Percentiles rank a stretch among this genome's conserved stretches.
These are phyloP conservation scores for Trachelus stipa DNA, from an alignment of 2,888 invertebrate genomes.

Conservation along the genomic window DNA sequence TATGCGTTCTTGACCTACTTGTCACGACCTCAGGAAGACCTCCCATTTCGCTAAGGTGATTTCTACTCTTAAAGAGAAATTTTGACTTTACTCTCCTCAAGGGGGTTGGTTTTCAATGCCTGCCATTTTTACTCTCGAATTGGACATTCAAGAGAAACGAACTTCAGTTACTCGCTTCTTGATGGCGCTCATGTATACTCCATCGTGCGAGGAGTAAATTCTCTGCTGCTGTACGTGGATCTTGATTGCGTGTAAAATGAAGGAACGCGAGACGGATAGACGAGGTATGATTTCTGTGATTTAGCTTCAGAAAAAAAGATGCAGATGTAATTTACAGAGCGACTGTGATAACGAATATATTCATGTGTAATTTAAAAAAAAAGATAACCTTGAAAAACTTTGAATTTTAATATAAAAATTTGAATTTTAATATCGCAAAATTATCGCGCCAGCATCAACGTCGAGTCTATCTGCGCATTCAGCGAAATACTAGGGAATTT, in stretches of 20 bases:
- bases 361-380: background rate
- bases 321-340: background rate
- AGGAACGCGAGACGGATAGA: no score
- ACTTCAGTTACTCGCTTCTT: no score
- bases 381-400: background rate
- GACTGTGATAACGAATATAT: background rate
- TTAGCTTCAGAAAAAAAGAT: background rate
- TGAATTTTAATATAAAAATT: background rate
- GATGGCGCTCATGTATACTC: no score
- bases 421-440: background rate
- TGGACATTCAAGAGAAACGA: no score
- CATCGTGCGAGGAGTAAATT: no score
- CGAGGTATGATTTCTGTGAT: no score
- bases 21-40: conserved; percentile 16
- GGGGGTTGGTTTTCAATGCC: background rate
- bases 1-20: conserved; percentile 47
- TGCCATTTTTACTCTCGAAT: background rate
- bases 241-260: no score
- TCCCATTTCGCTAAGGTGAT: background rate
- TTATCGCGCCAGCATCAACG: background rate
- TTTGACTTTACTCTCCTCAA: background rate
- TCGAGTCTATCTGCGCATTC: background rate
- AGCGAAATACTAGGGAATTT: background rate
- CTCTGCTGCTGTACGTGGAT: no score
- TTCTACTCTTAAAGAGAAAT: background rate